Base-by-base conservation (phyloP, 2,797 vertebrate genomes). In the Lerista edwardsae region DNA sequence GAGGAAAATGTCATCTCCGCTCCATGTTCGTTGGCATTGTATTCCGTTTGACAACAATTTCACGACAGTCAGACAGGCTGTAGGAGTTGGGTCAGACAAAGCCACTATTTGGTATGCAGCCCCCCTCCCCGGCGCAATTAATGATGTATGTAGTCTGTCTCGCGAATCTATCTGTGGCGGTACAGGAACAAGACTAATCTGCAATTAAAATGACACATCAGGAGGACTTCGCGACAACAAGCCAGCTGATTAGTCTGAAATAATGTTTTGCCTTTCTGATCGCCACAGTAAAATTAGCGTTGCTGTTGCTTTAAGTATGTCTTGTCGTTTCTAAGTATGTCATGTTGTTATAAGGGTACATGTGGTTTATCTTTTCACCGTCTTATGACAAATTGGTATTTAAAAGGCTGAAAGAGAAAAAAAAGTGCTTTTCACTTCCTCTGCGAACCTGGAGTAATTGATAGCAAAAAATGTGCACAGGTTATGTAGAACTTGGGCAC, bases 131-230 rank as follows among this genome's bases (percentile, higher is more conserved):
- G 76, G 29, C 59, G 44, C 15, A 91, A 82, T 79, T 89, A 93
- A 88, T 93, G 84, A 91, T 88, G 11, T 75, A 83, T 85, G 76
- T 85, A 10, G 0, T 73, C 82, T 89, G 71, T 87, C 86, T 94
- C 79, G 0, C 39, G 72, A 82, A 91, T 92, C 57, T 82, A 67
- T 91, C 79, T 79, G 23, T 23, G 83, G 14, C 25, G 39, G 17
- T 78, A 31, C 6, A 89, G 61, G 65, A 93, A 34, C 17, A 71
- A 93, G 85, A 87, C 51, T 83, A 84, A 92, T 92, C 72, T 86
- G 73, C 84, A 94, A 88, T 92, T 94, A 90, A 92, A 92, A 91
- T 92, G 75, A 76, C 41, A 1, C 85, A 2, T 80, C 47, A 71
- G 77, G 47, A n/a, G 87, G 36, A 89, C 55, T 69, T 69, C 15